Base-by-base conservation (phyloP, 2,797 vertebrate genomes). In the Artibeus lituratus region DNA sequence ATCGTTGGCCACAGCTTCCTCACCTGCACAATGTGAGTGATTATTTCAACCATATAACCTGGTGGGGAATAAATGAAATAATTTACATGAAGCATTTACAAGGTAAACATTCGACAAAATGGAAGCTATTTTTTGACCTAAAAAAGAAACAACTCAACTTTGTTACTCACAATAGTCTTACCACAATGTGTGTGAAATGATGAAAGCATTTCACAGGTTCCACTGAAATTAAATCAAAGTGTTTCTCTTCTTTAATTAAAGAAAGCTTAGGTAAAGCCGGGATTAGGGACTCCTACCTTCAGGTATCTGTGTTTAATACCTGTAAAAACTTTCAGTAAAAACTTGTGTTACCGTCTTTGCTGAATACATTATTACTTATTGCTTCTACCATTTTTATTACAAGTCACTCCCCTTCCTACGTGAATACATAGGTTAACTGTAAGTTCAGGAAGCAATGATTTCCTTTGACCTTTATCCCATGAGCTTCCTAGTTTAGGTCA, bases 201-300 rank as follows among this genome's bases (percentile, higher is more conserved):
- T 91, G 35, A 94, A 94, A 89, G 69, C 49, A 88, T 89, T 94
- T 93, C 53, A 96, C 47, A 82, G 70, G 37, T 69, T 94, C 81
- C 72, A 3, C 44, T 82, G 42, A 96, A 96, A 97, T 95, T 87
- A 94, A 97, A 94, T 90, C 81, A 93, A 95, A 95, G 67, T 77
- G 22, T 91, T 93, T 95, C 88, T 84, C 19, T 29, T 51, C 37
- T 94, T 95, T 96, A 96, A 96, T 98, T 96, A 97, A 97, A 96
- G 53, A n/a, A 53, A 98, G 83, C 84, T 90, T 62, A 62, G 53
- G 65, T 80, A 94, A 96, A 97, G 22, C 44, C 84, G 78, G 77
- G 78, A 94, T 97, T 91, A 97, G 42, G 5, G 21, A 55, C 4
- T 94, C 26, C 4, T 78, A 69, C 96, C 86, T 95, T 8, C 70